phyloP scores from a whole-genome alignment of 2,888 invertebrate genomes.

The Timema cristinae region DNA sequence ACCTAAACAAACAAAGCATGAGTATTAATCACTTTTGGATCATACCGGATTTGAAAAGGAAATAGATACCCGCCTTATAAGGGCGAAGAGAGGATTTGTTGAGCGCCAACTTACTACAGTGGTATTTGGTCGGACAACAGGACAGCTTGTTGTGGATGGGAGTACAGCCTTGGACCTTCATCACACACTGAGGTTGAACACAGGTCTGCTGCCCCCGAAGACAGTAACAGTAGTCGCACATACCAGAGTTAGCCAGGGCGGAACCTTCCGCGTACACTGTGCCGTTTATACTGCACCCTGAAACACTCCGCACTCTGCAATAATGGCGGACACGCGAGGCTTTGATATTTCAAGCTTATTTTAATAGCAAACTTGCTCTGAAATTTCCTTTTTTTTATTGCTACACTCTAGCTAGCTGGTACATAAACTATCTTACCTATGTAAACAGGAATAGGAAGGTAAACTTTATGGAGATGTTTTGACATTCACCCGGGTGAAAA shows the following conservation, averaged over 20 bases:
- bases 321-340: too few relatives aligned
- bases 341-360: too few relatives aligned
- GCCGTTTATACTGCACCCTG: slow-evolving; percentile 68
- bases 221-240: slow-evolving; percentile 88
- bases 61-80: background rate
- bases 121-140: slow-evolving; percentile 80
- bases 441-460: too few relatives aligned
- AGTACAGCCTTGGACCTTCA: slow-evolving; percentile 66
- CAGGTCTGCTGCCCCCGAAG: slow-evolving; percentile 68
- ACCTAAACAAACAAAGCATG: too few relatives aligned
- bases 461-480: too few relatives aligned
- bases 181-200: slow-evolving; percentile 73
- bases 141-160: slow-evolving; percentile 59
- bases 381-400: too few relatives aligned
- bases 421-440: too few relatives aligned
- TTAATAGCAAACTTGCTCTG: too few relatives aligned
- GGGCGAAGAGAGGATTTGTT: background rate
- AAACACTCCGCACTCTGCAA: slow-evolving; percentile 26
- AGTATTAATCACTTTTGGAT: too few relatives aligned
- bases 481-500: too few relatives aligned
- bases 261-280: slow-evolving; percentile 74
- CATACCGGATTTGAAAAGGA: too few relatives aligned
- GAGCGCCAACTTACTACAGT: slow-evolving; percentile 50
- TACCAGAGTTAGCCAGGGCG: slow-evolving; percentile 71
- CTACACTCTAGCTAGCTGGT: too few relatives aligned